Conservation (phyloP, 2,113 vertebrate genomes). For the Prunella fulvescens region DNA sequence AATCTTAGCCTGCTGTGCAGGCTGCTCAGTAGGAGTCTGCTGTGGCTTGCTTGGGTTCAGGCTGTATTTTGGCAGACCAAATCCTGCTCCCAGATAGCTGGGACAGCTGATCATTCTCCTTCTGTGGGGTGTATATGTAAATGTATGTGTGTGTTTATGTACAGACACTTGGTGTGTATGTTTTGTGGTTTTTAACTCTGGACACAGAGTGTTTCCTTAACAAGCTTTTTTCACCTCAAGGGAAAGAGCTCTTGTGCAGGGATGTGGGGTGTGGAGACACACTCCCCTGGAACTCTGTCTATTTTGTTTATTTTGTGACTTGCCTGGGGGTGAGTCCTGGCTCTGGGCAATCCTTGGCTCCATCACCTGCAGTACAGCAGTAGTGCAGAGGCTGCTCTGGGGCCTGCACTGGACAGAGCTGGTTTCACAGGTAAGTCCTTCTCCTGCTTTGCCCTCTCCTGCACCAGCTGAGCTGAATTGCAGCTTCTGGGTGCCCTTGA, state of each 20-base stretch:
- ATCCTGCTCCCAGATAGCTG: background rate
- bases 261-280: background rate
- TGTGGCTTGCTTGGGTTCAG: background rate
- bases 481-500: background rate
- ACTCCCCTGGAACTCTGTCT: background rate
- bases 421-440: background rate
- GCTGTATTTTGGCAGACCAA: background rate
- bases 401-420: background rate
- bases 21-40: background rate
- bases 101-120: background rate
- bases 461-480: background rate
- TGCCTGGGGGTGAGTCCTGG: background rate
- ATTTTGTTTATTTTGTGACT: background rate
- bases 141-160: background rate
- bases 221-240: background rate
- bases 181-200: background rate
- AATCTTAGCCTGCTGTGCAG: background rate
- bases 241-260: background rate
- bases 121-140: fast-evolving
- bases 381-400: background rate
- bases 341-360: background rate
- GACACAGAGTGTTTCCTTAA: background rate
- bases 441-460: background rate
- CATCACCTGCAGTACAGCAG: background rate
- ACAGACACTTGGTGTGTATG: background rate